Base-by-base conservation (phyloP, 2,797 vertebrate species). In the Malurus leucopterus region DNA sequence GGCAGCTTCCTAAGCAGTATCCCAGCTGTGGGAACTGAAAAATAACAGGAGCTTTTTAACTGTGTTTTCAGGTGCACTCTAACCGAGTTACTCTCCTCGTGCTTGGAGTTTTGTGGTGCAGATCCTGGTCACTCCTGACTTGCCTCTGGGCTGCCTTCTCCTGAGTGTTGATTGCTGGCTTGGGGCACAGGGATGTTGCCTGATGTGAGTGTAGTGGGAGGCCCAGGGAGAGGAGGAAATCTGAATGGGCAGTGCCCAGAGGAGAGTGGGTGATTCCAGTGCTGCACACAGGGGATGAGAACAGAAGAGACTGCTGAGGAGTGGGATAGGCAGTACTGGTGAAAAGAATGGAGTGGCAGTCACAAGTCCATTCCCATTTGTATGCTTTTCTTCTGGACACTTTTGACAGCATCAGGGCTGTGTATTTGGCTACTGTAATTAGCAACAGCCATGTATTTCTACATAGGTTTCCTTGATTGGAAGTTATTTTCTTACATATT, bases 171-270 rank as follows among this genome's bases (percentile, higher is more conserved):
- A 24, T 38, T 71, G 17, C 26, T 67, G 72, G 13, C 36, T 81
- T 54, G 10, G 11, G 14, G 10, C 6, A n/a, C 8, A 30, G 32
- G 53, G 43, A n/a, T 18, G 19, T 47, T 59, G 21, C 11, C 46
- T 67, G 26, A 30, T 16, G 7, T 51, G 16, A 67, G 41, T 7
- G 11, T 12, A 54, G 19, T 9, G n/a, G 38, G 30, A 74, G 17
- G 46, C 30, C 6, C 36, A 41, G 58, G 58, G 41, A 50, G 15
- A 58, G 21, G 18, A 54, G 19, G 14, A 88, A 68, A 9, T 53
- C 7, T 23, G 34, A 12, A 11, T 6, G 17, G 21, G 5, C 1
- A 2, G 5, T 0, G 0, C 29, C 19, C 43, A 36, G n/a, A 19
- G 29, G 32, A 54, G 34, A 0, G 0, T 21, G 24, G 18, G 15